Conservation (phyloP, 2,113 vertebrate species). For the Ptyas mucosa region DNA sequence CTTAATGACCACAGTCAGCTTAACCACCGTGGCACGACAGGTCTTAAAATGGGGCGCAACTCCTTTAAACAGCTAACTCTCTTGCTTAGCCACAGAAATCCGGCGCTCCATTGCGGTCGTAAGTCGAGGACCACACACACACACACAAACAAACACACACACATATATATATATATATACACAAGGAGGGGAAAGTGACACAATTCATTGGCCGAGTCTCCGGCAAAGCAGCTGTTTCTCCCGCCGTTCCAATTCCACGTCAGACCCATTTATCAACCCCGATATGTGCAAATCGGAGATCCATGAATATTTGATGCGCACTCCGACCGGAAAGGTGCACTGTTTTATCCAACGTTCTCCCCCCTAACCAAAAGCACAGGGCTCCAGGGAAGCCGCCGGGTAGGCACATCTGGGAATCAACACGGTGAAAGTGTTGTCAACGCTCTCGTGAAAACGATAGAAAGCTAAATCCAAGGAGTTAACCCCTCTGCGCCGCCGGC, state of each 20-base stretch:
- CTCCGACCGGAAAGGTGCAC: slow-evolving; percentile 52
- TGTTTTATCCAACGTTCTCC: slow-evolving; percentile 67
- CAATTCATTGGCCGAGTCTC: slow-evolving; percentile 11
- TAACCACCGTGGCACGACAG: neutral
- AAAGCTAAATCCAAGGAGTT: slow-evolving; percentile 71
- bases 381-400: slow-evolving; percentile 53
- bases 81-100: no score
- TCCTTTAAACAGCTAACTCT: no score
- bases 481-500: slow-evolving; percentile 68
- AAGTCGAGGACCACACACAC: no score
- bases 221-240: neutral
- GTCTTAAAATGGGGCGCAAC: no score
- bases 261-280: slow-evolving; percentile 58
- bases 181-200: neutral
- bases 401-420: slow-evolving; percentile 56
- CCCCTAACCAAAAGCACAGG: neutral
- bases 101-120: no score
- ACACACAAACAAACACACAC: fast-evolving
- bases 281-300: slow-evolving; percentile 57
- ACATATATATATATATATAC: no score
- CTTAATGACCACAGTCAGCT: neutral
- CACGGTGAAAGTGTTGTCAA: slow-evolving; percentile 64
- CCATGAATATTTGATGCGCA: slow-evolving; percentile 74
- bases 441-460: slow-evolving; percentile 67
- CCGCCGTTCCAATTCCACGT: neutral